Evolutionary conservation across 2,888 invertebrate species (phyloP), one percentile per base, ranked within the genome.

Genomic region (Bombyx huttoni): DNA sequence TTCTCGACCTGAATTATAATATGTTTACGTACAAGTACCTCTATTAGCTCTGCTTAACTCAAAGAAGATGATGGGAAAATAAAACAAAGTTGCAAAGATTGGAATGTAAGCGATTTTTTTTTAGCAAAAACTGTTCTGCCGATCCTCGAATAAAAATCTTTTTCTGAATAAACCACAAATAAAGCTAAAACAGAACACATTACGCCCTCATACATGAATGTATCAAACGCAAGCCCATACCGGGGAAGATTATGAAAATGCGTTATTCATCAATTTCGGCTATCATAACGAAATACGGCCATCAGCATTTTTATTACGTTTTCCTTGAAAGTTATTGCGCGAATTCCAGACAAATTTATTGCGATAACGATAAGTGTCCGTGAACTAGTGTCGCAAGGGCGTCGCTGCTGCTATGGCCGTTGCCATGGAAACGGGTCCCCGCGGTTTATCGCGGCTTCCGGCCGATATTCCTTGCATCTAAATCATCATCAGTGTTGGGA

Each of bases 321-420:
- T 71, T 69, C 68, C 72, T 68, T 67, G 63, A 60, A 73, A 78
- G 77, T 81, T 82, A 83, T 81, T 76, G 78, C 75, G 68, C 59
- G 78, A 75, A 79, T 80, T 81, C 76, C 81, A 81, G 78, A 80
- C 80, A 79, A 82, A 86, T 86, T 85, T 86, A 85, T 86, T 85
- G 78, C 75, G 77, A 78, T 83, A 82, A 81, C 78, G 78, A 82
- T 82, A 84, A 87, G 84, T 84, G 81, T 82, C 81, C 81, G 75
- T 81, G 78, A 78, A 82, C 81, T 79, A 83, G 75, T 64, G 65
- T 71, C 72, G 71, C 72, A 78, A 76, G 81, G 78, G 77, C 68
- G 73, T 64, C 63, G 61, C 57, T 48, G 55, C 59, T 46, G 58
- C 62, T 58, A 56, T 55, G 52, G 50, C 53, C 58, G 81, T 87